These are phyloP conservation scores for Triplophysa rosa DNA, from an alignment of 2,113 vertebrate species.

Conservation along the genomic window DNA sequence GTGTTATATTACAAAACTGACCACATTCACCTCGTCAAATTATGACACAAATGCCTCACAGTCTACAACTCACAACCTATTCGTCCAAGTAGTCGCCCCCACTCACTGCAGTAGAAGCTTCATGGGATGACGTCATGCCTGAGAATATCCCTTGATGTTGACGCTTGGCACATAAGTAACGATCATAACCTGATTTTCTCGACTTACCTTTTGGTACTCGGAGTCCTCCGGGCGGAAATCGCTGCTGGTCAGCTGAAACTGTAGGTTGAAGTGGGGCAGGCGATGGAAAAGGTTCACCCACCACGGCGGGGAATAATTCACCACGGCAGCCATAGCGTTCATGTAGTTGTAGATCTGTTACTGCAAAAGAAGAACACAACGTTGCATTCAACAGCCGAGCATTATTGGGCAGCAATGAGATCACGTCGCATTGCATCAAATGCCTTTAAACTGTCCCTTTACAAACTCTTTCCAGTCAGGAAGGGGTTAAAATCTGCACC, in stretches of 20 bases:
- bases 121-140: slow-evolving; percentile 22
- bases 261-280: slow-evolving; percentile 88
- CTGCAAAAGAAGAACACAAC: slow-evolving; percentile 35
- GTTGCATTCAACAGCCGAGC: neutral
- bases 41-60: neutral
- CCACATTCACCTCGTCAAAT: neutral
- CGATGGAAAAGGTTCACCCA: slow-evolving; percentile 94
- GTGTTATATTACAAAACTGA: neutral
- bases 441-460: slow-evolving; percentile 27
- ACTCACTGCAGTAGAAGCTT: slow-evolving; percentile 30
- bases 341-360: slow-evolving; percentile 12
- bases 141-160: slow-evolving; percentile 8
- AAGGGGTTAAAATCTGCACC: slow-evolving; percentile 41
- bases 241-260: slow-evolving; percentile 83
- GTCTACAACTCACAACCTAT: neutral
- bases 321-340: slow-evolving; percentile 81
- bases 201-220: slow-evolving; percentile 91
- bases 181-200: neutral
- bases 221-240: slow-evolving; percentile 89
- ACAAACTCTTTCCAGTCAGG: neutral
- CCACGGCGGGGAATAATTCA: slow-evolving; percentile 92
- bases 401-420: neutral
- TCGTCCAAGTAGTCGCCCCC: neutral
- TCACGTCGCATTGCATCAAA: slow-evolving; percentile 30
- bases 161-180: neutral